A percentile compares a stretch with the other conserved stretches of the same genome.
Evolutionary conservation across 2,797 vertebrate genomes (phyloP).

Genomic region (Alouatta caraya): DNA sequence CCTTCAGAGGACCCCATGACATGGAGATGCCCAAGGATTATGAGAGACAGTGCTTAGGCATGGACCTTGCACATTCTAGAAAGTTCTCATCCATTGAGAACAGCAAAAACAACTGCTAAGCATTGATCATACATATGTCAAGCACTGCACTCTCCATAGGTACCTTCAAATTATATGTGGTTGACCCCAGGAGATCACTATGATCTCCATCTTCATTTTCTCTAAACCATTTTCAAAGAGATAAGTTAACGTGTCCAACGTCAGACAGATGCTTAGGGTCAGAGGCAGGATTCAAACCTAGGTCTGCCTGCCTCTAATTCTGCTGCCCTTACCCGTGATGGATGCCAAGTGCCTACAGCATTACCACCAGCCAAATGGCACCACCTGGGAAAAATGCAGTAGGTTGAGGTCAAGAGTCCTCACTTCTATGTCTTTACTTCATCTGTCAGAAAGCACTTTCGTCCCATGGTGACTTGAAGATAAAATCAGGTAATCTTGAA

Average conservation of each 20-base stretch:
- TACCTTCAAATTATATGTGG: background rate
- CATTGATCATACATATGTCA: background rate
- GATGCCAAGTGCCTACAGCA: background rate
- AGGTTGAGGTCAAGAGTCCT: background rate
- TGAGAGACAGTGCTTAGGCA: background rate
- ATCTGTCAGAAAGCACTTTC: background rate
- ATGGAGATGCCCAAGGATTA: background rate
- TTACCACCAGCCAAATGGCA: no score
- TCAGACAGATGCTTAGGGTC: background rate
- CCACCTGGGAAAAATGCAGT: background rate
- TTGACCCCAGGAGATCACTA: background rate
- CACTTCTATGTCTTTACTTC: background rate
- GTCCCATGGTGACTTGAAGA: background rate
- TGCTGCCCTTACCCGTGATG: background rate
- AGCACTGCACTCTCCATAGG: background rate
- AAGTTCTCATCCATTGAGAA: background rate
- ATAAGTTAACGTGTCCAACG: background rate
- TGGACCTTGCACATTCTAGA: slow-evolving; percentile 21
- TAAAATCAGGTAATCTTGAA: background rate
- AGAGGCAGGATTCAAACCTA: no score
- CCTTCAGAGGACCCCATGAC: background rate
- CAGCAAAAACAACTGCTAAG: background rate
- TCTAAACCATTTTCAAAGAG: background rate
- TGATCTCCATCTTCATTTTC: background rate
- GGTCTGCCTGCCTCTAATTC: background rate